Conservation (phyloP, 2,888 invertebrate genomes). For the Venusia cambrica region DNA sequence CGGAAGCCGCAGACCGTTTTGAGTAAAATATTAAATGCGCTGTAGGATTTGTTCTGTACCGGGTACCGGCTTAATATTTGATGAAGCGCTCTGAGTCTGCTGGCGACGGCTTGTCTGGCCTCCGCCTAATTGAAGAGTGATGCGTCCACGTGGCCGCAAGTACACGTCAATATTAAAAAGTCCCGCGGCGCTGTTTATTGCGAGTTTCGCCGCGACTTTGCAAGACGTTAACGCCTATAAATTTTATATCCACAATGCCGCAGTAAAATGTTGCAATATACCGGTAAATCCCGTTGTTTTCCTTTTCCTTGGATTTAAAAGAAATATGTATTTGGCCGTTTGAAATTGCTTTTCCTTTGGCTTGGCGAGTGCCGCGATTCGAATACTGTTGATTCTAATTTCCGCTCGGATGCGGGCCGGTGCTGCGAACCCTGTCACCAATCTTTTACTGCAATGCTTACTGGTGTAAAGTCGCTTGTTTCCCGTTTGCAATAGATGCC, state of each 20-base stretch:
- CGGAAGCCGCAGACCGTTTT: constrained; percentile 70
- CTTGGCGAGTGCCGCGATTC: constrained; percentile 29
- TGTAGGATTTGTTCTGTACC: constrained; percentile 62
- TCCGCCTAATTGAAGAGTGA: constrained; percentile 67
- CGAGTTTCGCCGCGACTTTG: constrained; percentile 50
- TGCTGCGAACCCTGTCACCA: constrained; percentile 23
- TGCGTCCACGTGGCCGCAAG: constrained; percentile 44
- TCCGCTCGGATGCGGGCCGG: constrained; percentile 53
- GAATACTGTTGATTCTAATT: constrained; percentile 50
- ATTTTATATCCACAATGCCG: constrained; percentile 69
- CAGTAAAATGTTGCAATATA: constrained; percentile 73
- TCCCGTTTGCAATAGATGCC: constrained; percentile 14
- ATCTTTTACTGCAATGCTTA: constrained; percentile 23
- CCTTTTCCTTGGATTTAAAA: constrained; percentile 52
- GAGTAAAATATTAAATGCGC: constrained; percentile 74
- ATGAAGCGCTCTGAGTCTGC: constrained; percentile 54
- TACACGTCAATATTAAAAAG: constrained; percentile 57
- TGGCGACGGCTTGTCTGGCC: constrained; percentile 63
- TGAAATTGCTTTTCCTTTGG: constrained; percentile 41
- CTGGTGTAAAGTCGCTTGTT: constrained; percentile 18
- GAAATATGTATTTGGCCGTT: constrained; percentile 45
- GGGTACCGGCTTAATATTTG: constrained; percentile 66
- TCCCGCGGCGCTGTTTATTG: constrained; percentile 65
- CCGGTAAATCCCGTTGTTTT: constrained; percentile 64
- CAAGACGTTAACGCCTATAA: constrained; percentile 72